Conservation (phyloP, 2,797 vertebrate species). For the Tangara arthus region DNA sequence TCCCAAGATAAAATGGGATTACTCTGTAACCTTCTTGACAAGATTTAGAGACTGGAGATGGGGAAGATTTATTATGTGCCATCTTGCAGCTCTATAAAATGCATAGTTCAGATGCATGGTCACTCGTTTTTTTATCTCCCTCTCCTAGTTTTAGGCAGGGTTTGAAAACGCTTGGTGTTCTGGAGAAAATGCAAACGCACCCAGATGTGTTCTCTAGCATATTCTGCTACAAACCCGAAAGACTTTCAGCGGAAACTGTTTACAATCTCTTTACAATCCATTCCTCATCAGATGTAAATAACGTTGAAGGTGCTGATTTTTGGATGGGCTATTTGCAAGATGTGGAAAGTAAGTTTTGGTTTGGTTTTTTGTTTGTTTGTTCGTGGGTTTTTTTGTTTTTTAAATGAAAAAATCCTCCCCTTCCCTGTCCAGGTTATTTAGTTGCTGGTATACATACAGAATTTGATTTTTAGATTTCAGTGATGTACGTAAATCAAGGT, state of each 20-base stretch:
- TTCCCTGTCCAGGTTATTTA: not conserved
- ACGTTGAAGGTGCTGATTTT: conserved; percentile 70
- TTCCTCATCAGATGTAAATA: conserved; percentile 70
- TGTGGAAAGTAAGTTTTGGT: conserved; percentile 80
- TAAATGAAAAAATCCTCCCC: not conserved
- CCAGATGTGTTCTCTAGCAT: conserved; percentile 78
- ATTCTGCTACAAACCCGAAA: conserved; percentile 78
- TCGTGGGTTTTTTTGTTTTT: not conserved
- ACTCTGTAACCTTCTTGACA: not conserved
- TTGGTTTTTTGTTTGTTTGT: not conserved
- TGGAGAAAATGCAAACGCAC: conserved; percentile 87
- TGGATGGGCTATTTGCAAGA: conserved; percentile 87
- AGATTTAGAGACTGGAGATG: not conserved
- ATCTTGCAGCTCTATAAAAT: not conserved
- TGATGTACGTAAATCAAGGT: not conserved
- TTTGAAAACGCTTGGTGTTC: conserved; percentile 86
- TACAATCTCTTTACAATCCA: conserved; percentile 76
- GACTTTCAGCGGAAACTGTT: conserved; percentile 78
- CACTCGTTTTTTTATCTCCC: accelerated
- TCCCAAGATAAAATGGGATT: not conserved
- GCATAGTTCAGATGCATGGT: not conserved
- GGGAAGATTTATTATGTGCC: not conserved
- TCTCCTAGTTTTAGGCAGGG: conserved; percentile 85
- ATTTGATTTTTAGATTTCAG: not conserved
- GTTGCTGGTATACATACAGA: not conserved